Percentiles rank a stretch among this genome's conserved stretches.
Conservation (phyloP, 2,888 invertebrate species). For the Cataglyphis altisquamis region DNA sequence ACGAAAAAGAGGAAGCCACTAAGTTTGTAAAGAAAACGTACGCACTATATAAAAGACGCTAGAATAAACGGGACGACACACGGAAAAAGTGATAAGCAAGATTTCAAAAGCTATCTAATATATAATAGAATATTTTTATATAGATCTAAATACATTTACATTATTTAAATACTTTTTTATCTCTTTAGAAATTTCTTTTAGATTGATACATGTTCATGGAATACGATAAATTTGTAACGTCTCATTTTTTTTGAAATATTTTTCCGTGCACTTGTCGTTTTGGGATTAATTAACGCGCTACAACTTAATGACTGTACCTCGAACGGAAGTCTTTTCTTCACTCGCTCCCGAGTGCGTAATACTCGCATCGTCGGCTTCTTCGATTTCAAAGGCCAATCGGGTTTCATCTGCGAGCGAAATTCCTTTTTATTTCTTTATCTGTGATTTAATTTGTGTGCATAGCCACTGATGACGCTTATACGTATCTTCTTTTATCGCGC, state of each 20-base stretch:
- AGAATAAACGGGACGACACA: slow-evolving; percentile 38
- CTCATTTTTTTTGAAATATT: slow-evolving; percentile 4
- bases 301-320: slow-evolving; percentile 75
- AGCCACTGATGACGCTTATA: background rate
- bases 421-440: slow-evolving; percentile 46
- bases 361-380: slow-evolving; percentile 76
- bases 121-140: background rate
- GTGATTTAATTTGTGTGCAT: background rate
- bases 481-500: background rate
- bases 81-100: slow-evolving; percentile 27
- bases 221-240: background rate
- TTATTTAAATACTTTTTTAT: background rate
- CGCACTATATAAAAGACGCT: slow-evolving; percentile 30
- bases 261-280: slow-evolving; percentile 53
- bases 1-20: slow-evolving; percentile 48
- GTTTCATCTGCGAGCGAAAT: slow-evolving; percentile 81
- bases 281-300: slow-evolving; percentile 57
- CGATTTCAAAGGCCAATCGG: slow-evolving; percentile 76
- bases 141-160: background rate
- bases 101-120: background rate
- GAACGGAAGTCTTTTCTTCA: slow-evolving; percentile 76
- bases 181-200: background rate
- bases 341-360: slow-evolving; percentile 76
- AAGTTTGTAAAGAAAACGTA: slow-evolving; percentile 38
- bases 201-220: background rate